Evolutionary conservation across 2,888 invertebrate species (phyloP).

Genomic region (Galerucella calmariensis): DNA sequence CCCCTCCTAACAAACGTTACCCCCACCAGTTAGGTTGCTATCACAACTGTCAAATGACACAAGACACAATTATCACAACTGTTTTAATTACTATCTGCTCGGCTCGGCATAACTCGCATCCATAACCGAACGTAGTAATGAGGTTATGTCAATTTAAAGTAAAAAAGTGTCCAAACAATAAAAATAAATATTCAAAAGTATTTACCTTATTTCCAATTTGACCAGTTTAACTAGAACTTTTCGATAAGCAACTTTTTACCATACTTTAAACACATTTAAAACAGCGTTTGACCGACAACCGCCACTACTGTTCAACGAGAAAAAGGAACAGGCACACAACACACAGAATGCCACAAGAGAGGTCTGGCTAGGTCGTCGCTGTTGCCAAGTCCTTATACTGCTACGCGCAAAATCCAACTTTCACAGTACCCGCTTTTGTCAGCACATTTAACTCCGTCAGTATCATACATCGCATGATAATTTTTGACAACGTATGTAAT

Average conservation of each 20-base stretch:
- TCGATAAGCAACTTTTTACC: not conserved
- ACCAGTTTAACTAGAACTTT: not conserved
- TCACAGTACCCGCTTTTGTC: constrained; percentile 44
- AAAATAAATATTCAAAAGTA: not conserved
- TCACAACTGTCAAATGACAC: constrained; percentile 12
- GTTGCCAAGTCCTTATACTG: constrained; percentile 36
- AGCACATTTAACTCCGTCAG: constrained; percentile 44
- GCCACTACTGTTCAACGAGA: constrained; percentile 39
- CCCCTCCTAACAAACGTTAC: constrained; percentile 6
- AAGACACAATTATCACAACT: constrained; percentile 6
- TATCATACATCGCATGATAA: constrained; percentile 39
- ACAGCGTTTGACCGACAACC: constrained; percentile 23
- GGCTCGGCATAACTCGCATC: constrained; percentile 8
- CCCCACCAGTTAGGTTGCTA: constrained; percentile 13
- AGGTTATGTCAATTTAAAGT: constrained; percentile 23
- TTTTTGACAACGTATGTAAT: constrained; percentile 30
- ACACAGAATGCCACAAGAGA: constrained; percentile 19
- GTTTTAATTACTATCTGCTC: not conserved
- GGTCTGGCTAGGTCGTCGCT: constrained; percentile 35
- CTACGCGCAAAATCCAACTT: constrained; percentile 43
- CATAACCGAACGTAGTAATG: constrained; percentile 11
- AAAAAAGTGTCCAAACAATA: not conserved
- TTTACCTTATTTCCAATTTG: constrained; percentile 14
- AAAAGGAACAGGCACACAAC: constrained; percentile 36
- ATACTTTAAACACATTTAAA: constrained; percentile 21